A percentile compares a stretch with the other conserved stretches of the same genome.
Evolutionary conservation across 2,888 invertebrate species (phyloP).

Genomic region (Callyntrura guangdongensis): DNA sequence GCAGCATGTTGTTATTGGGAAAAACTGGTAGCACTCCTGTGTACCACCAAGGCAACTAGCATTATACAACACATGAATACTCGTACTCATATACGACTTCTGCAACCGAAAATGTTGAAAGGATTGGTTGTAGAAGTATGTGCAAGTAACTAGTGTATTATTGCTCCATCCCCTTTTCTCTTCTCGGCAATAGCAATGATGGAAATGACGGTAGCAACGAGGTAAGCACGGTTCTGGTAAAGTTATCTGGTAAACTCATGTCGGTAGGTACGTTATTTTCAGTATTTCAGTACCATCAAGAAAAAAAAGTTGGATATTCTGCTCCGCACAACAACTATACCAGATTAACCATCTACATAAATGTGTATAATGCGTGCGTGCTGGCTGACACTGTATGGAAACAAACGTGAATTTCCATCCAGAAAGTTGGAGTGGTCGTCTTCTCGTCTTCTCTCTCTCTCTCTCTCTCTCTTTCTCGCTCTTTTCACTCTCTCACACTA

Average conservation of each 20-base stretch:
- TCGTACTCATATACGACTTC: not conserved
- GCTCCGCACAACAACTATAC: not conserved
- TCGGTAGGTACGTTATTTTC: not conserved
- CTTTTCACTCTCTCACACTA: not conserved
- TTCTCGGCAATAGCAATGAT: conserved; percentile 20
- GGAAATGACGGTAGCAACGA: not conserved
- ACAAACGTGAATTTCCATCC: conserved; percentile 23
- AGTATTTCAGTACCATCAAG: not conserved
- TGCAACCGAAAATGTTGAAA: conserved; percentile 44
- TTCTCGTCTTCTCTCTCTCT: no score
- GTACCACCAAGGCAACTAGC: not conserved
- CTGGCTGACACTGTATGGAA: not conserved
- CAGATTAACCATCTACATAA: not conserved
- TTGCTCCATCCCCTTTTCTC: conserved; percentile 41
- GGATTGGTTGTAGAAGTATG: conserved; percentile 27
- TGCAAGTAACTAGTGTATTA: not conserved
- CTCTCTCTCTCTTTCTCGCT: no score
- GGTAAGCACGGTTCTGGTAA: not conserved
- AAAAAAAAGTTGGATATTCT: not conserved
- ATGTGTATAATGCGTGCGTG: not conserved
- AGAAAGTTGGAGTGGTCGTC: conserved; percentile 42
- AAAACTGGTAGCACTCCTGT: conserved; percentile 22
- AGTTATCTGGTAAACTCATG: not conserved
- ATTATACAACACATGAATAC: no score
- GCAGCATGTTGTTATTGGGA: not conserved